A percentile compares a stretch with the other conserved stretches of the same genome.
Evolutionary conservation across 2,797 vertebrate genomes (phyloP).

Genomic region (Miichthys miiuy): DNA sequence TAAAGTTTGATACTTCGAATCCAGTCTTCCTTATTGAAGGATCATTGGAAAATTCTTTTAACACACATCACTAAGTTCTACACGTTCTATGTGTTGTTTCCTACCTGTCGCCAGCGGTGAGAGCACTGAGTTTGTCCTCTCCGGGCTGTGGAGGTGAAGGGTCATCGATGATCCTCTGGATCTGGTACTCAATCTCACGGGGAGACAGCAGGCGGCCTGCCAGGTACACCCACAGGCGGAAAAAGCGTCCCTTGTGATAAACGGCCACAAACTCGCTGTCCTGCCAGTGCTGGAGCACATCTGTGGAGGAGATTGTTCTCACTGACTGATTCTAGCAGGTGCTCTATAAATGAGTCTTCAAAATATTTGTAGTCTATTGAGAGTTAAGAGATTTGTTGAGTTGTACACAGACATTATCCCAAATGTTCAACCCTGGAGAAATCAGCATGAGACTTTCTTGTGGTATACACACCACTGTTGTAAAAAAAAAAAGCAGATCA

Average conservation of each 20-base stretch:
- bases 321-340: neutral
- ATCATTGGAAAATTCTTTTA: no score
- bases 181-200: constrained; percentile 88
- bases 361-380: no score
- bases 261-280: constrained; percentile 91
- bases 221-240: constrained; percentile 86
- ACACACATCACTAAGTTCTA: no score
- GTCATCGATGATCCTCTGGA: constrained; percentile 90
- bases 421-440: no score
- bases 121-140: constrained; percentile 89
- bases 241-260: constrained; percentile 89
- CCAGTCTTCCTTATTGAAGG: no score
- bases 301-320: constrained; percentile 58
- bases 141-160: constrained; percentile 80
- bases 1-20: no score
- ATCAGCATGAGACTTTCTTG: no score
- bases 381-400: no score
- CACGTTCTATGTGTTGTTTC: neutral
- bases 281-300: constrained; percentile 86
- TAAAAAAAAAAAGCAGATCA: no score
- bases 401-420: no score
- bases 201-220: constrained; percentile 87
- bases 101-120: constrained; percentile 91
- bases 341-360: neutral
- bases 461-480: no score